Percentiles rank a stretch among this genome's conserved stretches.
phyloP scores from a whole-genome alignment of 1,140 invertebrate species.

The Panagrolaimus sp. region DNA sequence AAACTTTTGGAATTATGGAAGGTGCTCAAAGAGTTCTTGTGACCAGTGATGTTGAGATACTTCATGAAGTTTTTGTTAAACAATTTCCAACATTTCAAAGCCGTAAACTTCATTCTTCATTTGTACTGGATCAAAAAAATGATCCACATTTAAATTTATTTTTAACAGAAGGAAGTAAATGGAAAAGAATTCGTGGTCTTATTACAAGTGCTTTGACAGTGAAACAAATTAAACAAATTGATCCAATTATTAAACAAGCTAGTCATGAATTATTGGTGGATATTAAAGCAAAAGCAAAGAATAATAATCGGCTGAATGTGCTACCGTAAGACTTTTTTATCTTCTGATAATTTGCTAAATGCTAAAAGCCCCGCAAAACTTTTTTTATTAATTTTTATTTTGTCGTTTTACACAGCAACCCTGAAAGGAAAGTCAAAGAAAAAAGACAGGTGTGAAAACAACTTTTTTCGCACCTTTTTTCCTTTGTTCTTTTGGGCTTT shows the following conservation, averaged over 20 bases:
- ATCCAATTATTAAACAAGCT: not conserved
- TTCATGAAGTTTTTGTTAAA: conserved; percentile 9
- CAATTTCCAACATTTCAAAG: not conserved
- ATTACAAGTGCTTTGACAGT: not conserved
- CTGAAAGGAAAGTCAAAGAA: too few relatives aligned
- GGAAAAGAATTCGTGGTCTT: conserved; percentile 9
- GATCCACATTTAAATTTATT: not conserved
- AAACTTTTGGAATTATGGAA: conserved; percentile 11
- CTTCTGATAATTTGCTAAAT: too few relatives aligned
- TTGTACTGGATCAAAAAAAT: not conserved
- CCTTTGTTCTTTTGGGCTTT: too few relatives aligned
- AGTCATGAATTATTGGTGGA: not conserved
- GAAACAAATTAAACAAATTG: not conserved
- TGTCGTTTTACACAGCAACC: too few relatives aligned
- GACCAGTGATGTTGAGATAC: not conserved
- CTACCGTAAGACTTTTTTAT: too few relatives aligned
- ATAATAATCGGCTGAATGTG: not conserved
- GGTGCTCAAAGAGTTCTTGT: not conserved
- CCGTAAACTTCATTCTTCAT: not conserved
- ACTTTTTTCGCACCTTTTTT: too few relatives aligned
- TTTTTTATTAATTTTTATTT: too few relatives aligned
- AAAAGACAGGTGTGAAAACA: too few relatives aligned
- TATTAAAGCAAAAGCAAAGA: not conserved
- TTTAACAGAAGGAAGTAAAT: not conserved
- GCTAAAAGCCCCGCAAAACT: too few relatives aligned